These are phyloP conservation scores for Ophiothrix spiculata DNA, from an alignment of 35 echinoderm and acorn worm genomes.

Conservation along the genomic window DNA sequence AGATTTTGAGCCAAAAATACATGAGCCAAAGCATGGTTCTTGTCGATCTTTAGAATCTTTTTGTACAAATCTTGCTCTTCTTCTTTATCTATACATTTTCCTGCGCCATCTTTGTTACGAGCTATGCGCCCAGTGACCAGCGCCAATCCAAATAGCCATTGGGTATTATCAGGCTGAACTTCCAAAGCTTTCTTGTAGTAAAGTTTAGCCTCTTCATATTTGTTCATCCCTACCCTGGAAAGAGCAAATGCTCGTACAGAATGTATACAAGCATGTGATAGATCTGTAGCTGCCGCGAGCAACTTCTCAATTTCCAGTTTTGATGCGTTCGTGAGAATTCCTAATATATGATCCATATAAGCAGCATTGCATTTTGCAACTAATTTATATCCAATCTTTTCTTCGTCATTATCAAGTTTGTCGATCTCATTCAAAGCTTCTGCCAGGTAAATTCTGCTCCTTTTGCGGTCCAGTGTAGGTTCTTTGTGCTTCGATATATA, in stretches of 20 bases:
- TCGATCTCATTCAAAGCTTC: background rate
- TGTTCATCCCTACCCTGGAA: background rate
- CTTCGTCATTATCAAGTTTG: background rate
- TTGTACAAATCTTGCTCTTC: background rate
- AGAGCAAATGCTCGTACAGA: background rate
- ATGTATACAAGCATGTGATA: background rate
- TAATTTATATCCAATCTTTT: background rate
- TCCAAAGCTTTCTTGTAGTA: background rate
- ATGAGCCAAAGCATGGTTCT: background rate
- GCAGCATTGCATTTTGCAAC: background rate
- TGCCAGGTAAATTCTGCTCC: background rate
- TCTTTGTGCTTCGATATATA: background rate
- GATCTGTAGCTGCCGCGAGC: background rate
- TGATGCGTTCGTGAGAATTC: background rate
- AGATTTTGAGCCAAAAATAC: background rate
- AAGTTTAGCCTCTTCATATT: background rate
- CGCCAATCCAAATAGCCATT: background rate
- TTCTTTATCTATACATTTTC: background rate
- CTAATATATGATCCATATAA: background rate
- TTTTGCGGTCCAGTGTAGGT: background rate
- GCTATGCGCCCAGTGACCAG: background rate
- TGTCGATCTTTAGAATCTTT: background rate
- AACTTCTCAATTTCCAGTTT: background rate
- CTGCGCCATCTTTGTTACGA: background rate
- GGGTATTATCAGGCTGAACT: conserved; percentile 1